A percentile compares a stretch with the other conserved stretches of the same genome.
Evolutionary conservation across 2,797 vertebrate species (phyloP).

Genomic region (Garrulus glandarius): DNA sequence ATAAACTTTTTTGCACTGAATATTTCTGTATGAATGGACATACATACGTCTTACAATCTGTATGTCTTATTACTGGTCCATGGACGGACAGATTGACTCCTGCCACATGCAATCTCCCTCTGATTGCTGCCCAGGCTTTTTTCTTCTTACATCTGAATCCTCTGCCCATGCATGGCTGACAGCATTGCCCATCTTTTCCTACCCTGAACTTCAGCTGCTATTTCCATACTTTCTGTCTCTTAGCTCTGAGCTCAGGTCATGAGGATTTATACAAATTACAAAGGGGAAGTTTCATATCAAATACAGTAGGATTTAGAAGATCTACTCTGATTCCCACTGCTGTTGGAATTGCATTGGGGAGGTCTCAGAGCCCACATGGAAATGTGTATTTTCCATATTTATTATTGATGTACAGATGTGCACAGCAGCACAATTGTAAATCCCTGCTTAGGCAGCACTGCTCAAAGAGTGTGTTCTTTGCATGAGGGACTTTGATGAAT

Average conservation of each 20-base stretch:
- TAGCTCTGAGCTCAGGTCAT: not conserved
- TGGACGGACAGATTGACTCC: not conserved
- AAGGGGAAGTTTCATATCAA: not conserved
- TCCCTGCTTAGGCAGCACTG: not conserved
- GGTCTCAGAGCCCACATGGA: not conserved
- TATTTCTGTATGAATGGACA: not conserved
- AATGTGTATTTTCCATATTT: not conserved
- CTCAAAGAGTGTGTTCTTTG: not conserved
- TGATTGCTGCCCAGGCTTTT: not conserved
- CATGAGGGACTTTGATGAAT: not conserved
- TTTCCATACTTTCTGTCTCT: not conserved
- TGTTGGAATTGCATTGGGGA: not conserved
- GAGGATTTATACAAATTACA: not conserved
- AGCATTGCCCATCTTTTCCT: not conserved
- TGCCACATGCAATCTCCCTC: not conserved
- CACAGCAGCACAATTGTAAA: not conserved
- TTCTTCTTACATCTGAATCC: not conserved
- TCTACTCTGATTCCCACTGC: not conserved
- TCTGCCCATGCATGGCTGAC: not conserved
- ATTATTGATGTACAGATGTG: not conserved
- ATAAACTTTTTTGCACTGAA: not conserved
- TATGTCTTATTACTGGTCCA: not conserved
- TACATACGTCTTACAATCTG: rapidly evolving
- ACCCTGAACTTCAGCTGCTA: not conserved
- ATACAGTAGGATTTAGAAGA: not conserved